Base-by-base conservation (phyloP, 2,113 vertebrate species). In the Actenoides hombroni region DNA sequence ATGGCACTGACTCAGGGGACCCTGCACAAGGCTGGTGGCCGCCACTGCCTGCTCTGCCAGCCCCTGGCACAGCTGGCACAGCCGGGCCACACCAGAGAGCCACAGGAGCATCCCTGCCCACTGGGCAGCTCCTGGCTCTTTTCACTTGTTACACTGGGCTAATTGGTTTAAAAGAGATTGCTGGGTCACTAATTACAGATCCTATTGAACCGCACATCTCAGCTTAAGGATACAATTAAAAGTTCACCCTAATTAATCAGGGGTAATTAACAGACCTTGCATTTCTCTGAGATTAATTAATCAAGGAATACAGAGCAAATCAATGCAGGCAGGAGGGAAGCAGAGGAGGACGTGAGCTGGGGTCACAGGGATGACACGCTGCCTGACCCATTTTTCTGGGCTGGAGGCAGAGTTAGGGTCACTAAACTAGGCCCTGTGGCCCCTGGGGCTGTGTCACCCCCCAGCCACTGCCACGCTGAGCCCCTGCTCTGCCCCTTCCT, bases 221-320 rank as follows among this genome's bases (percentile, higher is more conserved):
- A 95, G 97, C 97, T 98, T 91, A 97, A 97, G 95, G 97, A 98
- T 97, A 97, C 98, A 98, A 98, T 98, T 98, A 98, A 97, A 98
- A 98, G 97, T 98, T 98, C 97, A 96, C 97, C 98, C 97, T 98
- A 98, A 98, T 98, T 98, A 98, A 98, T 98, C 98, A 98, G 91
- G 97, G 95, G 98, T 98, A 98, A 98, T 98, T 98, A 98, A 98
- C 95, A 97, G 97, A 95, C 95, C 94, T 97, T 97, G 95, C 96
- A 97, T 97, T 97, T 98, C 96, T 92, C 95, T 80, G 91, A 97
- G 96, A 97, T 98, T 98, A 97, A 98, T 98, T 98, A 96, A 98
- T 97, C 96, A 96, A 96, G 95, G 96, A 97, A 95, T 97, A 88
- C 95, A 83, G 57, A 95, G 94, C 92, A 95, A 97, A 98, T 98